Evolutionary conservation across 2,797 vertebrate genomes (phyloP).

Genomic region (Eulemur mongoz): DNA sequence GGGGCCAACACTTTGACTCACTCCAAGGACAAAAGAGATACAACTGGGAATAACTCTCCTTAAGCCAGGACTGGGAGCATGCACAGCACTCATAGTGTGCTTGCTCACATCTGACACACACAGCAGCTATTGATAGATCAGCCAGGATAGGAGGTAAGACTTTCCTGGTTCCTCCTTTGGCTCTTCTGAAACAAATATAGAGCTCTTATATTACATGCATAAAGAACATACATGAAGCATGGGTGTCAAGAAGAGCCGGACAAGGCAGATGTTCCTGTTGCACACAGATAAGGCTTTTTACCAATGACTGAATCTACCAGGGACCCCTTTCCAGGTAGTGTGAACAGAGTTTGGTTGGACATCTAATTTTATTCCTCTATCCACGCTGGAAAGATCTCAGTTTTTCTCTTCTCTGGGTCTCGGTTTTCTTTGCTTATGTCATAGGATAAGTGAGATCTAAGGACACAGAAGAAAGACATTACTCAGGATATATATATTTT

Average conservation of each 20-base stretch:
- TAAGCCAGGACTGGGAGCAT: background rate
- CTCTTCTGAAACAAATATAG: background rate
- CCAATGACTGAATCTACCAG: background rate
- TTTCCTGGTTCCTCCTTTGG: background rate
- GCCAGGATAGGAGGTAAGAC: background rate
- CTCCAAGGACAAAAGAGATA: background rate
- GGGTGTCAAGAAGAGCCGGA: background rate
- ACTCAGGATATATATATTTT: background rate
- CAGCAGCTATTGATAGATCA: background rate
- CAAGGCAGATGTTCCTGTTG: background rate
- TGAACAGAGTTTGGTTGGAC: background rate
- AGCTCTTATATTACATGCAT: background rate
- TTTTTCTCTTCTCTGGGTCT: background rate
- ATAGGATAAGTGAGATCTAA: background rate
- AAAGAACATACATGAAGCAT: background rate
- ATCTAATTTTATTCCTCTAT: background rate
- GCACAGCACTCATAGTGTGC: background rate
- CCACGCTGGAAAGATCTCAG: background rate
- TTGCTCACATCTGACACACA: background rate
- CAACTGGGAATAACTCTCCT: background rate
- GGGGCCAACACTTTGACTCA: background rate
- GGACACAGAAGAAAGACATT: background rate
- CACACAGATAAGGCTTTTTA: slow-evolving; percentile 11
- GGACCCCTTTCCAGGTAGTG: background rate
- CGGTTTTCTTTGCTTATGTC: background rate